Conservation (phyloP, 2,888 invertebrate species). For the Bibio marci region DNA sequence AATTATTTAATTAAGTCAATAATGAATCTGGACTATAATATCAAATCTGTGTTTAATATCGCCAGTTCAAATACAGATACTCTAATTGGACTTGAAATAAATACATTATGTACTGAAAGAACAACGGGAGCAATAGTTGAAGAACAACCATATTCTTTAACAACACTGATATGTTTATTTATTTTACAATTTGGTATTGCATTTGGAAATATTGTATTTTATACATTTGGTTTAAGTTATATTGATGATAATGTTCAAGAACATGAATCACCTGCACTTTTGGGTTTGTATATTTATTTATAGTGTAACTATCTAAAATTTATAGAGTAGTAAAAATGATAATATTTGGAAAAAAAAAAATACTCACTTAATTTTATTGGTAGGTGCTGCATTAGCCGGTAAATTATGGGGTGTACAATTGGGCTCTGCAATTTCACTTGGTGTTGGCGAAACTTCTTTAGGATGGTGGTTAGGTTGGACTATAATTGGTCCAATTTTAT, state of each 20-base stretch:
- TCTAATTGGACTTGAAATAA: conserved; percentile 7
- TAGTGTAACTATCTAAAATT: too few relatives aligned
- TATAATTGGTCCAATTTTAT: conserved; percentile 28
- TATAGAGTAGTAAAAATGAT: too few relatives aligned
- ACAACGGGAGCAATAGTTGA: conserved; percentile 3
- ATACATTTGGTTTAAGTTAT: conserved; percentile 38
- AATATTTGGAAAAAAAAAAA: too few relatives aligned
- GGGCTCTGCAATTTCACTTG: conserved; percentile 24
- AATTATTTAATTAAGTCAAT: too few relatives aligned
- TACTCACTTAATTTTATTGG: too few relatives aligned
- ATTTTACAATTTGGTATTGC: conserved; percentile 32
- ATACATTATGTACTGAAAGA: conserved; percentile 11
- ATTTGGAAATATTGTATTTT: conserved; percentile 32
- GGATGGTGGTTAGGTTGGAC: conserved; percentile 37
- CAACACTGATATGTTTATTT: conserved; percentile 30
- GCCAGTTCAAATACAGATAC: not conserved
- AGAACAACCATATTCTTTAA: conserved; percentile 16
- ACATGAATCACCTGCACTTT: conserved; percentile 31
- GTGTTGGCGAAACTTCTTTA: conserved; percentile 16
- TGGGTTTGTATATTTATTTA: too few relatives aligned
- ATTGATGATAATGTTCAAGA: conserved; percentile 41
- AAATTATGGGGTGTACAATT: conserved; percentile 25
- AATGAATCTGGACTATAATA: too few relatives aligned
- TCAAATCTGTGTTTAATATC: too few relatives aligned
- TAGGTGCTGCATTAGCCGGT: conserved; percentile 18